These are phyloP conservation scores for Myotis vivesi DNA, from an alignment of 2,797 vertebrate species.

Conservation along the genomic window DNA sequence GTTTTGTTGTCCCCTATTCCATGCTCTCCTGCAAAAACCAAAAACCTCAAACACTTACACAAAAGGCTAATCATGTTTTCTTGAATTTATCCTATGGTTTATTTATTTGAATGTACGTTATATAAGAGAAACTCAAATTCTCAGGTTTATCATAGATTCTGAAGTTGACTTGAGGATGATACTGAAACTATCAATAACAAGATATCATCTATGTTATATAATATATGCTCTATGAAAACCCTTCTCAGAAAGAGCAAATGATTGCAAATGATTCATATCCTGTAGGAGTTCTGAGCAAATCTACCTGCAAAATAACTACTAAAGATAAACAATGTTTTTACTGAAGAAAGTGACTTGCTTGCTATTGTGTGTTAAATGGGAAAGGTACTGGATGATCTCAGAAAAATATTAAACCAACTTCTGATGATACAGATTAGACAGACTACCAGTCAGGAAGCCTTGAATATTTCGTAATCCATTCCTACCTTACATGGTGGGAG, in stretches of 20 bases:
- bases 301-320: conserved; percentile 70
- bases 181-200: conserved; percentile 40
- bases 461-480: conserved; percentile 23
- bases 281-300: conserved; percentile 80
- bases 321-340: conserved; percentile 71
- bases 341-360: conserved; percentile 58
- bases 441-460: background rate
- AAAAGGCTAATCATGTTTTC: conserved; percentile 36
- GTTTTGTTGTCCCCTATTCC: background rate
- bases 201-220: conserved; percentile 25
- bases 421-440: conserved; percentile 21
- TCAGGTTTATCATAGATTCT: conserved; percentile 36
- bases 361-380: conserved; percentile 55
- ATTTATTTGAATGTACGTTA: background rate
- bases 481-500: background rate
- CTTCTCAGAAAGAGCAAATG: conserved; percentile 74
- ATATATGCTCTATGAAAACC: conserved; percentile 70
- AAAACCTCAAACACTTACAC: conserved; percentile 25
- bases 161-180: conserved; percentile 46
- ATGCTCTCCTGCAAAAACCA: background rate
- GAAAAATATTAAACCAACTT: conserved; percentile 33
- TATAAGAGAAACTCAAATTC: conserved; percentile 3
- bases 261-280: conserved; percentile 83
- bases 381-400: conserved; percentile 40
- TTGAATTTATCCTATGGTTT: conserved; percentile 25